These are phyloP conservation scores for Drosophila pectinifera DNA, from an alignment of 1,140 invertebrate genomes.

Conservation along the genomic window DNA sequence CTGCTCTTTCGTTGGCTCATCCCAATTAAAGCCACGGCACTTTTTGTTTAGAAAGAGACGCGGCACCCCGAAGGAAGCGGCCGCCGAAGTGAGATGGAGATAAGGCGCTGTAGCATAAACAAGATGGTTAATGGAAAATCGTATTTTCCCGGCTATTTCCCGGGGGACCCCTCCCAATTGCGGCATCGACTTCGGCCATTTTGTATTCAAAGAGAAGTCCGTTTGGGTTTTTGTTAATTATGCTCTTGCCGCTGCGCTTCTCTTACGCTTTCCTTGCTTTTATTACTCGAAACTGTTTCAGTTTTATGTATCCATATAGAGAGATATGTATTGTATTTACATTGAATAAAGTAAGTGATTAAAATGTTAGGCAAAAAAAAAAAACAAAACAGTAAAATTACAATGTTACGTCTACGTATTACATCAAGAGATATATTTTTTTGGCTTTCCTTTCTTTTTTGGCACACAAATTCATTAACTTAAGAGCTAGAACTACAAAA, in stretches of 20 bases:
- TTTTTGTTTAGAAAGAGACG: constrained; percentile 60
- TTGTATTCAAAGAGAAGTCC: constrained; percentile 24
- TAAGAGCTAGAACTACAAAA: constrained; percentile 40
- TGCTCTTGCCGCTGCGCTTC: constrained; percentile 11
- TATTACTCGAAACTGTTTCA: constrained; percentile 45
- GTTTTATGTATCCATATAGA: constrained; percentile 17
- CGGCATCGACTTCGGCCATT: constrained; percentile 33
- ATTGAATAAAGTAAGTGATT: constrained; percentile 24
- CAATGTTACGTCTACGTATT: constrained; percentile 31
- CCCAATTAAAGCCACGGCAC: constrained; percentile 64
- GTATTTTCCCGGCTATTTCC: constrained; percentile 4
- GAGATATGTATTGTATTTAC: constrained; percentile 35
- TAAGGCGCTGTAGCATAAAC: constrained; percentile 29
- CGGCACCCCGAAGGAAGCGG: neutral
- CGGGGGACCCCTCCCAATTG: constrained; percentile 38
- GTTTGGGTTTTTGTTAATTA: constrained; percentile 31
- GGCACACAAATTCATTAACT: constrained; percentile 46
- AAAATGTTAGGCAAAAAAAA: constrained; percentile 35
- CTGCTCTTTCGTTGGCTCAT: constrained; percentile 70
- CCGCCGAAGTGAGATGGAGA: constrained; percentile 7
- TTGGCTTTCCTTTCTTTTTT: constrained; percentile 30
- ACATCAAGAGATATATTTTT: constrained; percentile 25
- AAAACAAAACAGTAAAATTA: constrained; percentile 41
- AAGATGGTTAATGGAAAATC: constrained; percentile 56
- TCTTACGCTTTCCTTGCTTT: constrained; percentile 21